phyloP scores from a whole-genome alignment of 2,797 vertebrate species.

The Channallabes apus region DNA sequence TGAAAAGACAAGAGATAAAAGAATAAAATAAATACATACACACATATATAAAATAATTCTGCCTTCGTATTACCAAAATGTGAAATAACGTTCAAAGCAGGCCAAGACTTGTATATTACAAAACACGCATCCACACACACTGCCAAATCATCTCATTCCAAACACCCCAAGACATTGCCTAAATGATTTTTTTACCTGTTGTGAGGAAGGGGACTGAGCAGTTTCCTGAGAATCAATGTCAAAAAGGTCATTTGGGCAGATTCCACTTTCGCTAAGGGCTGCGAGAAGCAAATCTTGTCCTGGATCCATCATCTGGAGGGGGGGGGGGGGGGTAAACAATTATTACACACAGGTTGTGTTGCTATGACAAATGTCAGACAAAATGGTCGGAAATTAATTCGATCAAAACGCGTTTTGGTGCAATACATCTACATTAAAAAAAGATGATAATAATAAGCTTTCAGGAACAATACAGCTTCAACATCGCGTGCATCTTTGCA shows the following conservation, averaged over 20 bases:
- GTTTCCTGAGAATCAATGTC: constrained; percentile 89
- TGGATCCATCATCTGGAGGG: constrained; percentile 89
- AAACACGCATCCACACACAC: background rate
- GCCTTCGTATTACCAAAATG: background rate
- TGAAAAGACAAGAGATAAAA: constrained; percentile 61
- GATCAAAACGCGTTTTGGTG: background rate
- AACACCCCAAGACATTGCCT: background rate
- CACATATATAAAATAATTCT: background rate
- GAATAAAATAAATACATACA: background rate
- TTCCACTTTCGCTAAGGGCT: constrained; percentile 98
- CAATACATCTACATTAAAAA: background rate
- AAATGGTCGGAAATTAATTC: background rate
- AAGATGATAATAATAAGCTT: background rate
- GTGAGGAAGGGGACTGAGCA: constrained; percentile 76
- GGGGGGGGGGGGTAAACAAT: background rate
- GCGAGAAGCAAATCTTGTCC: constrained; percentile 98
- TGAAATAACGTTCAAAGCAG: background rate
- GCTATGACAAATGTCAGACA: background rate
- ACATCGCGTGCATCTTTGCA: constrained; percentile 47
- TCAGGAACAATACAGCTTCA: background rate
- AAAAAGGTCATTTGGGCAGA: constrained; percentile 96
- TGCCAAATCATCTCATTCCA: background rate
- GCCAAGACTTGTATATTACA: background rate
- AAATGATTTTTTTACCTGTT: constrained; percentile 78
- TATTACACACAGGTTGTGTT: background rate